Percentiles rank a stretch among this genome's conserved stretches.
Conservation (phyloP, 2,797 vertebrate species). For the Cirrhinus molitorella region DNA sequence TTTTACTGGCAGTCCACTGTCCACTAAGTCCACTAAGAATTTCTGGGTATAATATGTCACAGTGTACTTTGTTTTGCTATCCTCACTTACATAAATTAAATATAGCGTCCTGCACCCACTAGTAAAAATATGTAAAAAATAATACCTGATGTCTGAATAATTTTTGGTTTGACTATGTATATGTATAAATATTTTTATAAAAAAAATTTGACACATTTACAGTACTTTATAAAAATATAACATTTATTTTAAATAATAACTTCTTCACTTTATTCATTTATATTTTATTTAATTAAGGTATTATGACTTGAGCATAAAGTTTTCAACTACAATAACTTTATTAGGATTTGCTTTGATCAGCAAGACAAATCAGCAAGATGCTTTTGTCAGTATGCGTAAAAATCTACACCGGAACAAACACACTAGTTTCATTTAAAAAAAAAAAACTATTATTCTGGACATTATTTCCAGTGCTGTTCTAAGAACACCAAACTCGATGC, state of each 20-base stretch:
- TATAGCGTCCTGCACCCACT: too few species aligned
- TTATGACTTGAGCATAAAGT: background rate
- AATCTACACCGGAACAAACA: background rate
- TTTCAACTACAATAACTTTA: background rate
- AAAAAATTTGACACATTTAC: background rate
- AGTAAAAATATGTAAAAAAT: too few species aligned
- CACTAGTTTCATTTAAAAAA: background rate
- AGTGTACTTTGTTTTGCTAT: too few species aligned
- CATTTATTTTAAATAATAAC: background rate
- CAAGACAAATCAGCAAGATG: background rate
- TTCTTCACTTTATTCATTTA: background rate
- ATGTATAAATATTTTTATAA: background rate
- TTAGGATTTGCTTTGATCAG: background rate
- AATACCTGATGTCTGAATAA: too few species aligned
- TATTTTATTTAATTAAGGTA: background rate
- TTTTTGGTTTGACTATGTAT: background rate
- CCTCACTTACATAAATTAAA: too few species aligned
- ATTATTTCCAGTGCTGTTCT: conserved; percentile 31
- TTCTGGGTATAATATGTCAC: too few species aligned
- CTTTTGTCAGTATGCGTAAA: background rate
- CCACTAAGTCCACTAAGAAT: too few species aligned
- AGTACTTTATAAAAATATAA: background rate
- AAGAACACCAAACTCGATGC: conserved; percentile 62
- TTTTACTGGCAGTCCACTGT: too few species aligned
- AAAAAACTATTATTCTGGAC: conserved; percentile 6